phyloP scores from a whole-genome alignment of 2,797 vertebrate genomes.

The Parauchenoglanis ngamensis region DNA sequence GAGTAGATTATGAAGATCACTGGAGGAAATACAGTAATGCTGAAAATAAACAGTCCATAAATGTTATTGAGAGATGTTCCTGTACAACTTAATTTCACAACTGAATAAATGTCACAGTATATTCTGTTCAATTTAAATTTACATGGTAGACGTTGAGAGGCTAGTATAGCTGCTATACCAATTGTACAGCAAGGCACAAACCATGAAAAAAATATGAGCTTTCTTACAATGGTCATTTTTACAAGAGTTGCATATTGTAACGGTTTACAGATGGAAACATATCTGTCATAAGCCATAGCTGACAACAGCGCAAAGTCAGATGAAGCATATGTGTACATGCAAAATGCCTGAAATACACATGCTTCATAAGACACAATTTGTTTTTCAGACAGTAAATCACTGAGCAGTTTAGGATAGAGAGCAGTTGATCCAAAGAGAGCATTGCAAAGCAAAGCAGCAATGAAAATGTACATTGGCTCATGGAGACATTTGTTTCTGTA shows the following conservation, averaged over 20 bases:
- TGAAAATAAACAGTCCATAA: not conserved
- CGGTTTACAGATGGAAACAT: constrained; percentile 32
- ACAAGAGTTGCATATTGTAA: constrained; percentile 16
- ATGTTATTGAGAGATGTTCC: not conserved
- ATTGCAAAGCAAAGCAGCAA: constrained; percentile 28
- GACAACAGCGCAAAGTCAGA: not conserved
- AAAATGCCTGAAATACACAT: constrained; percentile 23
- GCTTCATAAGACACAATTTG: not conserved
- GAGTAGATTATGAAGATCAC: constrained; percentile 18
- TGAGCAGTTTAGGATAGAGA: constrained; percentile 24
- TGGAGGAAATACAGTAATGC: constrained; percentile 4
- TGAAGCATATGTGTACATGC: constrained; percentile 1
- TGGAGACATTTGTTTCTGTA: not conserved
- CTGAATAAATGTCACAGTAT: constrained; percentile 24
- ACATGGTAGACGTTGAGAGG: not conserved
- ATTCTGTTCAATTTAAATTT: constrained; percentile 20
- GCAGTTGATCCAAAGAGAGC: not conserved
- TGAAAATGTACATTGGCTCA: constrained; percentile 35
- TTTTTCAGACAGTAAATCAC: constrained; percentile 20
- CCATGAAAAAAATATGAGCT: not conserved
- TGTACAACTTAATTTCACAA: constrained; percentile 31
- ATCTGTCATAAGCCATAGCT: constrained; percentile 30
- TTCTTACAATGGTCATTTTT: constrained; percentile 9
- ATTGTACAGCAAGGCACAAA: constrained; percentile 1
- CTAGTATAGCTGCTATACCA: not conserved